Evolutionary conservation across 2,797 vertebrate species (phyloP).

Genomic region (Pseudochirops corinnae): DNA sequence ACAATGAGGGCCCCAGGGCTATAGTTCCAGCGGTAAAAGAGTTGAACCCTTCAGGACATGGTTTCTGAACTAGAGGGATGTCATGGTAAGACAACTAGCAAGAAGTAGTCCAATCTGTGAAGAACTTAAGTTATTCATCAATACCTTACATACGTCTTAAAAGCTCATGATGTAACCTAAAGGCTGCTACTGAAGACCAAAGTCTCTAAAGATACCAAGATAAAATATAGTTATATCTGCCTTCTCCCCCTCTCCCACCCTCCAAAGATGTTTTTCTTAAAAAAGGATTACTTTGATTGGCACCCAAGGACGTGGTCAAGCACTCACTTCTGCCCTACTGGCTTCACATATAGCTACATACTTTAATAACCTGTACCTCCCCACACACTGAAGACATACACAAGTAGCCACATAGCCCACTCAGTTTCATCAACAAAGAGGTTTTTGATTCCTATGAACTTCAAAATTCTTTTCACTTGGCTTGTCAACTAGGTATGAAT

Average conservation of each 20-base stretch:
- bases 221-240: neutral
- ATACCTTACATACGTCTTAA: neutral
- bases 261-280: neutral
- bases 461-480: slow-evolving; percentile 5
- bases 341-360: neutral
- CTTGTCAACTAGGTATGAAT: neutral
- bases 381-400: neutral
- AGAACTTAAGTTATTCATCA: neutral
- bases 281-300: neutral
- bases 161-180: neutral
- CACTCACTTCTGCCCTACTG: neutral
- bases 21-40: neutral
- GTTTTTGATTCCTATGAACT: neutral
- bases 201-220: slow-evolving; percentile 15
- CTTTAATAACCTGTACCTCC: neutral
- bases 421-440: neutral
- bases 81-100: neutral
- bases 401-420: neutral
- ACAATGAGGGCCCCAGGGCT: neutral
- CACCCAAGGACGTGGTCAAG: neutral
- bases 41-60: neutral
- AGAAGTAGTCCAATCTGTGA: neutral
- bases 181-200: neutral
- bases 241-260: neutral
- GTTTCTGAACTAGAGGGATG: neutral